phyloP scores from a whole-genome alignment of 1,140 invertebrate genomes.

The Euwallacea fornicatus region DNA sequence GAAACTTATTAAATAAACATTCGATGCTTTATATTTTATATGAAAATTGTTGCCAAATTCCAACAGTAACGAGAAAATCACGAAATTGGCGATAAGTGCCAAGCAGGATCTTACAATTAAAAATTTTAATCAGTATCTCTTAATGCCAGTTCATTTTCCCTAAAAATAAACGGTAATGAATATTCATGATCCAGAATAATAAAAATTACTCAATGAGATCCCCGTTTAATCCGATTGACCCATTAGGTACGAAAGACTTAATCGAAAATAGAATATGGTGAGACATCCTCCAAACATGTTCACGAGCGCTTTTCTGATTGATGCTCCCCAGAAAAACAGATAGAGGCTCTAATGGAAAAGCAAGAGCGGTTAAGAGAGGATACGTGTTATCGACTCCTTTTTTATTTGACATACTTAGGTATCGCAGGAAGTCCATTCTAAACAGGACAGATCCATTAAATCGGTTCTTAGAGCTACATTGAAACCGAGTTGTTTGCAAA shows the following conservation, averaged over 20 bases:
- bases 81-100: too few relatives aligned
- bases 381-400: constrained; percentile 11
- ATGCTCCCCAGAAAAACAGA: constrained; percentile 12
- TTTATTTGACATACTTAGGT: constrained; percentile 8
- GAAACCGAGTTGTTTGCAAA: neutral
- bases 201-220: neutral
- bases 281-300: neutral
- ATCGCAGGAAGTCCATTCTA: constrained; percentile 11
- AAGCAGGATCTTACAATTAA: too few relatives aligned
- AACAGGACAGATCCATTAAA: constrained; percentile 19
- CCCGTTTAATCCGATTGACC: neutral
- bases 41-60: too few relatives aligned
- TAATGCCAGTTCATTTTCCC: neutral
- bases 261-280: neutral
- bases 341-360: constrained; percentile 12
- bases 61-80: too few relatives aligned
- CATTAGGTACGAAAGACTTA: neutral
- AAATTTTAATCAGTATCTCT: too few relatives aligned
- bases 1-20: too few relatives aligned
- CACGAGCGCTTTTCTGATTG: neutral
- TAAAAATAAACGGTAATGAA: neutral
- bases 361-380: constrained; percentile 7
- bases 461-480: constrained; percentile 4
- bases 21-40: too few relatives aligned
- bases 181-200: neutral